A percentile compares a stretch with the other conserved stretches of the same genome.
These are phyloP conservation scores for Vesta saturnalis DNA, from an alignment of 2,888 invertebrate genomes.

Conservation along the genomic window DNA sequence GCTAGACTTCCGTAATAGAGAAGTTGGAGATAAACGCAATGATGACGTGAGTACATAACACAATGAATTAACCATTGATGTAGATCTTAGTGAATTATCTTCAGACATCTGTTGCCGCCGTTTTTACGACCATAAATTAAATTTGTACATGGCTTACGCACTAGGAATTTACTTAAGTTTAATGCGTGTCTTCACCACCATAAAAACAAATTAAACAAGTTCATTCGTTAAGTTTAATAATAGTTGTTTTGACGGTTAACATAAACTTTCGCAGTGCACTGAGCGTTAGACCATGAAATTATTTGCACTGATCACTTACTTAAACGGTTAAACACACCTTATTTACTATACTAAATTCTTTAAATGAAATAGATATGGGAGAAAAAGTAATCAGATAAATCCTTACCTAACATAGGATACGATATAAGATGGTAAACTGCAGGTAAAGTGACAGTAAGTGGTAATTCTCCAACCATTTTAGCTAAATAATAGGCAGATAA, in stretches of 20 bases:
- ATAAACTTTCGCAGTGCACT: background rate
- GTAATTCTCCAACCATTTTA: slow-evolving; percentile 83
- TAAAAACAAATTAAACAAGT: slow-evolving; percentile 2
- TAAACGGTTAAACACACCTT: too few relatives aligned
- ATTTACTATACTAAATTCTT: too few relatives aligned
- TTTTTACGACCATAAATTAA: background rate
- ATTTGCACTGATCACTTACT: background rate
- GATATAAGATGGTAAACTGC: slow-evolving; percentile 80
- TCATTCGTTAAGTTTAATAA: background rate
- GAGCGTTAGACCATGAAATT: background rate
- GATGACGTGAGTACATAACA: background rate
- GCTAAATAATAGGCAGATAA: slow-evolving; percentile 83
- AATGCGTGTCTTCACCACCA: background rate
- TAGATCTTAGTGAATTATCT: background rate
- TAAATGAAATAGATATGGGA: too few relatives aligned
- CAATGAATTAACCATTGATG: slow-evolving; percentile 1
- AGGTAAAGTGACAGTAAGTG: slow-evolving; percentile 77
- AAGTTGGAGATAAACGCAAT: background rate
- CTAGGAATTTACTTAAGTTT: background rate
- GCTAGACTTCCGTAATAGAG: too few relatives aligned
- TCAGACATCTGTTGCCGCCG: background rate
- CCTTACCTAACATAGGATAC: slow-evolving; percentile 75
- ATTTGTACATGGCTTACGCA: slow-evolving; percentile 1
- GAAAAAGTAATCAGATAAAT: background rate
- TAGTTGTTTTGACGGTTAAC: background rate